Evolutionary conservation across 2,797 vertebrate species (phyloP).

Genomic region (Takifugu ocellatus): DNA sequence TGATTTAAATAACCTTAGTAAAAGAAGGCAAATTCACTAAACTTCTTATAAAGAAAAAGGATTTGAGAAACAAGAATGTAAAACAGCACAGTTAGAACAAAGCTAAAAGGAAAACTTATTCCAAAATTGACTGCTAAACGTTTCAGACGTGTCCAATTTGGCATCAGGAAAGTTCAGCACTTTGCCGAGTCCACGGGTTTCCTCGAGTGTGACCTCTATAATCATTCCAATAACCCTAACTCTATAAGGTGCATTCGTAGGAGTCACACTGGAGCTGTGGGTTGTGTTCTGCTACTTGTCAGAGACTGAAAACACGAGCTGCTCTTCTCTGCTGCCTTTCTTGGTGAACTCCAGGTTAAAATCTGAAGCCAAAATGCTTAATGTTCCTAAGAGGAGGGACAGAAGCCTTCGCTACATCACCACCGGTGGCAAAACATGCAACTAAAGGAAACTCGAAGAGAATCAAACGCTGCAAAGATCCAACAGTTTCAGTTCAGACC

Average conservation of each 20-base stretch:
- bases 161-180: conserved; percentile 22
- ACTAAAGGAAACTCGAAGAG: conserved; percentile 9
- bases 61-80: conserved; percentile 54
- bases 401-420: conserved; percentile 8
- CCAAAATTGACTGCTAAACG: conserved; percentile 20
- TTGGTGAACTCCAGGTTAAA: not conserved
- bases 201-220: conserved; percentile 42
- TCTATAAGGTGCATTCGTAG: conserved; percentile 58
- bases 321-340: conserved; percentile 9
- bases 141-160: conserved; percentile 26
- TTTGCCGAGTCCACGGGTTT: not conserved
- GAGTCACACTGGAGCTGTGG: conserved; percentile 31
- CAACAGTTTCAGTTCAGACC: not conserved
- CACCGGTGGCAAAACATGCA: not conserved
- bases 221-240: conserved; percentile 49
- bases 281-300: conserved; percentile 12
- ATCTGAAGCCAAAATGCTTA: conserved; percentile 12
- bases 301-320: conserved; percentile 17
- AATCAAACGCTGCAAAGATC: conserved; percentile 20
- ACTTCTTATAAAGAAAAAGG: conserved; percentile 78
- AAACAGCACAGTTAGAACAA: conserved; percentile 28
- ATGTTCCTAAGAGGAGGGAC: conserved; percentile 5
- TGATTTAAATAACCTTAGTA: conserved; percentile 75
- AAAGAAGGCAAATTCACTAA: conserved; percentile 71
- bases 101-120: conserved; percentile 16